Conservation (phyloP, 2,888 invertebrate species). For the Nephrotoma flavescens region DNA sequence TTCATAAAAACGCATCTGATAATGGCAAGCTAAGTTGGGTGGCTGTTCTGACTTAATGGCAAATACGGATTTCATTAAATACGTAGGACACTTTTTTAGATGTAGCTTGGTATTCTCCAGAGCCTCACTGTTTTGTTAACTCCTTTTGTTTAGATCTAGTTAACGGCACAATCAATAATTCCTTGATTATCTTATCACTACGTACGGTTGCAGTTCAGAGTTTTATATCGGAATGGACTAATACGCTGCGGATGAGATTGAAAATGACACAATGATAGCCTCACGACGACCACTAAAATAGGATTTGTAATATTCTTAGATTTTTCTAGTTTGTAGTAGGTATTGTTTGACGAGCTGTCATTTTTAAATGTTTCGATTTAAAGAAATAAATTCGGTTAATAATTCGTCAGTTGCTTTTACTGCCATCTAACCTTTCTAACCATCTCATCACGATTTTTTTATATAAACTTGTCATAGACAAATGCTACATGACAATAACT, state of each 20-base stretch:
- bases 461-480: too few relatives aligned
- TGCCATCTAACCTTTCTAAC: too few relatives aligned
- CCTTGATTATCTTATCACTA: slow-evolving; percentile 57
- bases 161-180: slow-evolving; percentile 60
- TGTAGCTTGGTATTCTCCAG: slow-evolving; percentile 52
- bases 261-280: slow-evolving; percentile 59
- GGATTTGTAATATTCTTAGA: slow-evolving; percentile 48
- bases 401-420: too few relatives aligned
- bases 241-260: slow-evolving; percentile 42
- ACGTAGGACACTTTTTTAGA: slow-evolving; percentile 49
- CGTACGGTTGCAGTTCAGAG: slow-evolving; percentile 61
- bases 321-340: slow-evolving; percentile 67
- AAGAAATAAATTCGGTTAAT: too few relatives aligned
- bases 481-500: too few relatives aligned
- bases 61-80: slow-evolving; percentile 56
- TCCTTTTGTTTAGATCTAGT: slow-evolving; percentile 51
- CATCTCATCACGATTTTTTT: too few relatives aligned
- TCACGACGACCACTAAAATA: slow-evolving; percentile 62
- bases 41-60: slow-evolving; percentile 33
- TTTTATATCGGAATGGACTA: slow-evolving; percentile 43
- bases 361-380: too few relatives aligned
- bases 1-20: slow-evolving; percentile 59
- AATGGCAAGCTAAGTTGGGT: slow-evolving; percentile 18
- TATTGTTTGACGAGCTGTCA: too few relatives aligned
- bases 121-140: slow-evolving; percentile 50